Evolutionary conservation across 2,113 vertebrate species (phyloP), one percentile per base, ranked within the genome.

Genomic region (Pungitius pungitius): DNA sequence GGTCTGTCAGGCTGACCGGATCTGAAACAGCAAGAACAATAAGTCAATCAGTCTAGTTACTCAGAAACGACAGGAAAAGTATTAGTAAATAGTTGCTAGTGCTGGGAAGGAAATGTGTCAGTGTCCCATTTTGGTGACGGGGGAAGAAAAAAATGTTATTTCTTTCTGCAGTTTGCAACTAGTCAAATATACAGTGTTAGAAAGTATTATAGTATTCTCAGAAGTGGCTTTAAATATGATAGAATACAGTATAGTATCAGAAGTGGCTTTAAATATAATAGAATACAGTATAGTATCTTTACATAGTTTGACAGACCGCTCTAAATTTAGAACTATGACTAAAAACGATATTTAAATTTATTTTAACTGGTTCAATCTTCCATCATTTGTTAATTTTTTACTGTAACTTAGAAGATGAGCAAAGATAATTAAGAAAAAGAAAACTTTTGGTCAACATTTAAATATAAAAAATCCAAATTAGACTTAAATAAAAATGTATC

Each of bases 1-100:
- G 77, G 83, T 97, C 94, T 0, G 92, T 94, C 80, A 97, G 51
- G 30, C 92, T 93, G 15, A 98, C 62, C 2, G 87, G 88, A 86
- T 95, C 96, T 93, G 90, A 75, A 80, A 85, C 43, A 84, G 73
- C 20, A 33, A 4, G 18, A 63, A 22, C 4, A 73, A 70, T 35
- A 1, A 57, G 4, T 74, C 0, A 56, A 77, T 67, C 33, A 42
- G 12, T 30, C 13, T 6, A 24, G 20, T 51, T 4, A 69, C 6
- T 33, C 22, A 6, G 26, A 67, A 51, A 7, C 45, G 22, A 57
- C 35, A 20, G 30, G 1, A 0, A 37, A 55, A 42, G 12, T 47
- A 49, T 74, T 22, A 4, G n/a, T 17, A 73, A 56, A 4, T 3
- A 57, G 12, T 9, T 4, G 7, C 4, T 30, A 2, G 10, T 8